Evolutionary conservation across 2,888 invertebrate species (phyloP).

Genomic region (Ashinkailepas kermadecensis): DNA sequence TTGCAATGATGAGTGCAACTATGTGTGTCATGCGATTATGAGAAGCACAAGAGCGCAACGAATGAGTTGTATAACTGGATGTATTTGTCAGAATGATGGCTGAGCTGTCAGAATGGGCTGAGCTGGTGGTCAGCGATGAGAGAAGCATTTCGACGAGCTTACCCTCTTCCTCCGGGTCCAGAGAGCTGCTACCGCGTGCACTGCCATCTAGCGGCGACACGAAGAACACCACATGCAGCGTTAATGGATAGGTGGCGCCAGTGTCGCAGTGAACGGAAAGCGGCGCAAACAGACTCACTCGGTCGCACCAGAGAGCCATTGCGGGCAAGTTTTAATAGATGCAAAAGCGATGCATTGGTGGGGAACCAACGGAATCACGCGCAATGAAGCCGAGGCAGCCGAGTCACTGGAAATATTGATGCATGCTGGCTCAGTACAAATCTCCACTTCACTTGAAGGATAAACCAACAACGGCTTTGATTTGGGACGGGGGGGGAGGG

Average conservation of each 20-base stretch:
- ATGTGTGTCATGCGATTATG: too few relatives aligned
- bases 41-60: too few relatives aligned
- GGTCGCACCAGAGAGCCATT: background rate
- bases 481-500: too few relatives aligned
- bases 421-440: too few relatives aligned
- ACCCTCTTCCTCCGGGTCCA: constrained; percentile 12
- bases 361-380: too few relatives aligned
- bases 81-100: background rate
- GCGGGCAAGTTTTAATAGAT: background rate
- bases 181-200: constrained; percentile 12
- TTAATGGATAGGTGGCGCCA: constrained; percentile 3
- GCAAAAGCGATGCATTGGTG: background rate
- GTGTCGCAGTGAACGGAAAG: background rate
- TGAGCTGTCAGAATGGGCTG: background rate
- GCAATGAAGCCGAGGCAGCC: too few relatives aligned
- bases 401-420: too few relatives aligned
- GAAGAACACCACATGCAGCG: background rate
- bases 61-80: too few relatives aligned
- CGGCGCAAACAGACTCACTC: background rate
- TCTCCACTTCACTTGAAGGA: too few relatives aligned
- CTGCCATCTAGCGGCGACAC: constrained; percentile 14
- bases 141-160: background rate
- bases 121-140: background rate
- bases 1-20: too few relatives aligned
- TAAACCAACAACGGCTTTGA: too few relatives aligned